Percentiles rank a stretch among this genome's conserved stretches.
These are phyloP conservation scores for Oxyteleia sp. DNA, from an alignment of 2,888 invertebrate genomes.

Conservation along the genomic window DNA sequence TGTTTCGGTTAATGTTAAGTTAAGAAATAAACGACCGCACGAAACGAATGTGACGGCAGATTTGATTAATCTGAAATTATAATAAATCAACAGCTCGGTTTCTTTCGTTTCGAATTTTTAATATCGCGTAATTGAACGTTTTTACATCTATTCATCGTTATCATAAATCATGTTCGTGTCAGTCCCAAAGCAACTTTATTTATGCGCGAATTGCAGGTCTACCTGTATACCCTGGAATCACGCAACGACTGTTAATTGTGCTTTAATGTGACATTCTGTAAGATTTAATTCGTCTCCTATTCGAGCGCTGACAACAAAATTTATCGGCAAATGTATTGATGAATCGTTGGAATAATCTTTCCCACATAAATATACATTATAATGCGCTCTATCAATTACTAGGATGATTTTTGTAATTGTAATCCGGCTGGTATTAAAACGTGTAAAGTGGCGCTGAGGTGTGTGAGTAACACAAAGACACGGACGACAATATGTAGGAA, in stretches of 20 bases:
- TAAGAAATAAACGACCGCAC: not conserved
- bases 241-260: not conserved
- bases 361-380: constrained; percentile 23
- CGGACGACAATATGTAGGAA: constrained; percentile 68
- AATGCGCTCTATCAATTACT: constrained; percentile 23
- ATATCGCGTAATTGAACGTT: too few relatives aligned
- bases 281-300: too few relatives aligned
- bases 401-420: constrained; percentile 22
- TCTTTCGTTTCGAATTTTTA: not conserved
- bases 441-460: constrained; percentile 32
- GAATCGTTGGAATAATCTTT: not conserved
- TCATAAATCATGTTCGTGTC: too few relatives aligned
- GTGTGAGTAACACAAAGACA: constrained; percentile 48
- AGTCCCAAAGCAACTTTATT: not conserved
- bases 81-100: constrained; percentile 1
- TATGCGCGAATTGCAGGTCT: constrained; percentile 6
- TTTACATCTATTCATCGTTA: too few relatives aligned
- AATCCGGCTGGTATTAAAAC: constrained; percentile 46
- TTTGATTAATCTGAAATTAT: not conserved
- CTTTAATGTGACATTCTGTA: not conserved
- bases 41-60: not conserved
- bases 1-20: not conserved
- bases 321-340: too few relatives aligned
- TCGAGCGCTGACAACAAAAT: too few relatives aligned
- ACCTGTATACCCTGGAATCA: too few relatives aligned